These are phyloP conservation scores for rat (Rattus norvegicus) DNA, from an alignment of 2,113 vertebrate species.

Conservation along the genomic window GRCr8 NC_086024.1:133638501-133639000, in stretches of 20 bases:
- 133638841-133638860: no score
- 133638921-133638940: no score
- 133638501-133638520: not conserved
- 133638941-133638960: not conserved
- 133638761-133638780: rapidly evolving
- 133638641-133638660: rapidly evolving
- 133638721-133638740: rapidly evolving
- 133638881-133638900: not conserved
- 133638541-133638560: not conserved
- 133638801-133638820: rapidly evolving
- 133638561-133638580: not conserved
- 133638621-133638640: rapidly evolving
- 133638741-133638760: rapidly evolving
- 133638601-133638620: not conserved
- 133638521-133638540: not conserved
- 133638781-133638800: not conserved
- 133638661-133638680: not conserved
- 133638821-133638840: not conserved
- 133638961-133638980: not conserved
- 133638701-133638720: rapidly evolving
- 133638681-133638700: rapidly evolving
- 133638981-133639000: not conserved
- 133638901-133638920: not conserved
- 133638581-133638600: not conserved
- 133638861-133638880: not conserved